A percentile compares a stretch with the other conserved stretches of the same genome.
phyloP scores from a whole-genome alignment of 2,888 invertebrate species.

The Heteromurus nitidus region DNA sequence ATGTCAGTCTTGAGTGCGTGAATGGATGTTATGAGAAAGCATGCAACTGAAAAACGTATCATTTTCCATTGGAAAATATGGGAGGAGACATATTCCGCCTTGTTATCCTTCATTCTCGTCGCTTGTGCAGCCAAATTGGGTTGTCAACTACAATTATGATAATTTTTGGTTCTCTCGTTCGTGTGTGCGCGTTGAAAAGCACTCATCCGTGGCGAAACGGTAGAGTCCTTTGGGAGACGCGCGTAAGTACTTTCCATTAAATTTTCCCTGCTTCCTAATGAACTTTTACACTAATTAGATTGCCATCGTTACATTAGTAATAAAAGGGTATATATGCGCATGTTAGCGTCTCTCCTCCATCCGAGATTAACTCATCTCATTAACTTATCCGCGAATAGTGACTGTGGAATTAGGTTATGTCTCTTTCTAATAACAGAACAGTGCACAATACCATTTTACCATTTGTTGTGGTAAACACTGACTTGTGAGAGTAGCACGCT shows the following conservation, averaged over 20 bases:
- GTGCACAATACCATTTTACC: neutral
- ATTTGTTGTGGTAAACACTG: neutral
- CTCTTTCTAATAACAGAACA: neutral
- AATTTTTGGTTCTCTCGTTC: too few species aligned
- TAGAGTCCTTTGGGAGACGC: neutral
- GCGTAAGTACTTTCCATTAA: neutral
- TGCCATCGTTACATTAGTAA: constrained; percentile 7
- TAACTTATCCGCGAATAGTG: neutral
- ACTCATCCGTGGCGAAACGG: neutral
- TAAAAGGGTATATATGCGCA: neutral
- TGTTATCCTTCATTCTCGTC: too few species aligned
- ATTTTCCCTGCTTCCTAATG: constrained; percentile 13
- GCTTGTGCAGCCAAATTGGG: too few species aligned
- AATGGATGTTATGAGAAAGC: too few species aligned
- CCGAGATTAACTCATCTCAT: neutral
- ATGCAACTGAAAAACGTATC: too few species aligned
- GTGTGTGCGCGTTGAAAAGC: too few species aligned
- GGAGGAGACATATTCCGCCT: too few species aligned
- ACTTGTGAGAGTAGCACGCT: neutral
- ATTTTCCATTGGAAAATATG: too few species aligned
- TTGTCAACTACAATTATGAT: too few species aligned
- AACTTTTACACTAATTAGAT: constrained; percentile 31
- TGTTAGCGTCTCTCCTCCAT: neutral
- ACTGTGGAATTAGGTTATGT: neutral
- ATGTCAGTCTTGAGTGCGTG: too few species aligned